These are phyloP conservation scores for Lithobates sylvaticus DNA, from an alignment of 2,797 vertebrate genomes.

Conservation along the genomic window DNA sequence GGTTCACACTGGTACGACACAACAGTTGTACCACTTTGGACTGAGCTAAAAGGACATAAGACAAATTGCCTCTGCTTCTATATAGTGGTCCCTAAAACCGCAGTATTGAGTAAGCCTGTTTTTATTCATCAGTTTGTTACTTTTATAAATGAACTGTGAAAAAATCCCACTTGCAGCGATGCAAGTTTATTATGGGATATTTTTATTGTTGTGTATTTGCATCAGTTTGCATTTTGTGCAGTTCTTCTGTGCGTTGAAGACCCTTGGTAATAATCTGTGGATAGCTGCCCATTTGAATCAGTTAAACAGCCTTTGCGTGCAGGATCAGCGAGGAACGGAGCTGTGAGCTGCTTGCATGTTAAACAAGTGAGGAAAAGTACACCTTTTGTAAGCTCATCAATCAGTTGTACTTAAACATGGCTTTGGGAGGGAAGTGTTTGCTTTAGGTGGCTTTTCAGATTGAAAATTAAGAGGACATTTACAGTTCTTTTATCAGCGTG, in stretches of 20 bases:
- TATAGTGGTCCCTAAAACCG: no score
- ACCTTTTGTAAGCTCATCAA: slow-evolving; percentile 62
- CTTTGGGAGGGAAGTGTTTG: slow-evolving; percentile 54
- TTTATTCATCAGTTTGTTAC: no score
- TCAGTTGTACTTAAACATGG: slow-evolving; percentile 49
- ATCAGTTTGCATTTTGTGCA: background rate
- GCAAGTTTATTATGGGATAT: no score
- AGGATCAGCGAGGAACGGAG: background rate
- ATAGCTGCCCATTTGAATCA: background rate
- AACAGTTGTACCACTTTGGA: no score
- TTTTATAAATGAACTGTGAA: no score
- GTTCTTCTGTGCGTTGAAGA: background rate
- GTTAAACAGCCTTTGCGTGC: slow-evolving; percentile 37
- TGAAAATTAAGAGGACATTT: background rate
- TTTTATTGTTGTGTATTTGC: background rate
- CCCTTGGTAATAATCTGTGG: background rate
- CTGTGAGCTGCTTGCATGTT: background rate
- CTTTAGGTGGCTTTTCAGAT: slow-evolving; percentile 53
- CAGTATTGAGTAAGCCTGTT: no score
- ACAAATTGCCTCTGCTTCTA: no score
- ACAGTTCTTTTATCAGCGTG: slow-evolving; percentile 19
- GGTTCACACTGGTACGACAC: no score
- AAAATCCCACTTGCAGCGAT: no score
- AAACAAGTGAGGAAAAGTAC: slow-evolving; percentile 54
- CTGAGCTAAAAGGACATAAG: no score